Conservation (phyloP, 2,888 invertebrate genomes). For the Sinopyrophorus schimmeli region DNA sequence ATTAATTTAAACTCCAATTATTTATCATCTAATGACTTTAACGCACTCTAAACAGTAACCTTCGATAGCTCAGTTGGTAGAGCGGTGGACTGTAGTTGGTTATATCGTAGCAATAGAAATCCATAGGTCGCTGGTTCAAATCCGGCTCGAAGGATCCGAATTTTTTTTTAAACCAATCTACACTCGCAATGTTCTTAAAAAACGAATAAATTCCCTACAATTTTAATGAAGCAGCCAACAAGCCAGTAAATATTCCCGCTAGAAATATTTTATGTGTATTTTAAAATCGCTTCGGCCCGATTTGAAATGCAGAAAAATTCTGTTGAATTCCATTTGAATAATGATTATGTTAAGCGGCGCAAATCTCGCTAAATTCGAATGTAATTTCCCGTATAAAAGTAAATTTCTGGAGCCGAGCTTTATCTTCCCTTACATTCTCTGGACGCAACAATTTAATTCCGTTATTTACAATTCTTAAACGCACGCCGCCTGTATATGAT, state of each 20-base stretch:
- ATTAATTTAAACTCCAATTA: no score
- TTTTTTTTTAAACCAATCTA: conserved; percentile 12
- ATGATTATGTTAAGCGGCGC: conserved; percentile 27
- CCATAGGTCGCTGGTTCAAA: conserved; percentile 72
- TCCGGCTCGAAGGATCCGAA: conserved; percentile 60
- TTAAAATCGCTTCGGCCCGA: conserved; percentile 14
- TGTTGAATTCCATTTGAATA: conserved; percentile 27
- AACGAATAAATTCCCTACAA: conserved; percentile 19
- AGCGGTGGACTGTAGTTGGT: conserved; percentile 51
- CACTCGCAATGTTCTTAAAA: no score
- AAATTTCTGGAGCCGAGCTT: conserved; percentile 11
- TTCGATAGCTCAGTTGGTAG: conserved; percentile 54
- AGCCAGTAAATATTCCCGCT: conserved; percentile 22
- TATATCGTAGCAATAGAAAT: conserved; percentile 47
- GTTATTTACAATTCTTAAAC: conserved; percentile 17
- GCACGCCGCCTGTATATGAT: background rate
- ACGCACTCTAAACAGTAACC: conserved; percentile 32
- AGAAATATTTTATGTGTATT: conserved; percentile 24
- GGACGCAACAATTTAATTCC: conserved; percentile 12
- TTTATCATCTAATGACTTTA: no score
- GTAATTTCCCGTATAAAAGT: conserved; percentile 24
- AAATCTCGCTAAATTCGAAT: conserved; percentile 26
- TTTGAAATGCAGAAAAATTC: conserved; percentile 24
- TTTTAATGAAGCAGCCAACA: conserved; percentile 24
- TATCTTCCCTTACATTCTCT: conserved; percentile 11